phyloP scores from a whole-genome alignment of 2,113 vertebrate genomes.

The Ailuropoda melanoleuca region DNA sequence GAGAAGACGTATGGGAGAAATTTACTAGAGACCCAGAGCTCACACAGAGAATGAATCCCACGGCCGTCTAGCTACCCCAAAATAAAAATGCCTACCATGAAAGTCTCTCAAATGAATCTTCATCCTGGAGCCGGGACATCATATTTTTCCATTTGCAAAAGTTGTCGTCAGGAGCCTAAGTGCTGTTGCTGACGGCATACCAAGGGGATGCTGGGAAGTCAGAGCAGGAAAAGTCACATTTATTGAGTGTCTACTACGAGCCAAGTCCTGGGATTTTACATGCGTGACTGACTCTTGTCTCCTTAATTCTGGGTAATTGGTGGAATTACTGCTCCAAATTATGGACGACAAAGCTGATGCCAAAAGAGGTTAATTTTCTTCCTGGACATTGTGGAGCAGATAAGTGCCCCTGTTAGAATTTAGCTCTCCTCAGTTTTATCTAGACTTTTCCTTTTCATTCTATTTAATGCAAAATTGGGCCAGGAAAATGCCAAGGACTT shows the following conservation, averaged over 20 bases:
- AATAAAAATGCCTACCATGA: rapidly evolving
- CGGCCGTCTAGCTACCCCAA: background rate
- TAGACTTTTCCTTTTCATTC: background rate
- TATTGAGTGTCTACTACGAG: background rate
- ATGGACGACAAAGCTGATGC: background rate
- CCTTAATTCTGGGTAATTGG: background rate
- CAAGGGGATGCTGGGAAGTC: background rate
- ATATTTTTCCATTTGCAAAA: background rate
- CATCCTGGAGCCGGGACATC: background rate
- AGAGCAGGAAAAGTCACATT: background rate
- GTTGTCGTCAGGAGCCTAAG: background rate
- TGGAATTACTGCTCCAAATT: background rate
- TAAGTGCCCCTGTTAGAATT: background rate
- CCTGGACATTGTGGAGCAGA: background rate
- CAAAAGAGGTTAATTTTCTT: background rate
- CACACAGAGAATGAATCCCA: background rate
- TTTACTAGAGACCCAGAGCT: background rate
- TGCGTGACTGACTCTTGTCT: background rate
- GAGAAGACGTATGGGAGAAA: background rate
- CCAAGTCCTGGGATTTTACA: background rate
- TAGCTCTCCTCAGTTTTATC: background rate
- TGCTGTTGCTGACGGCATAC: rapidly evolving
- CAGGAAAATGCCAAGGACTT: background rate
- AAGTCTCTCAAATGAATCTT: background rate
- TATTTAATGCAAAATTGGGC: background rate